A percentile compares a stretch with the other conserved stretches of the same genome.
Conservation (phyloP, 2,113 vertebrate genomes). For the Microcebus griseorufus region DNA sequence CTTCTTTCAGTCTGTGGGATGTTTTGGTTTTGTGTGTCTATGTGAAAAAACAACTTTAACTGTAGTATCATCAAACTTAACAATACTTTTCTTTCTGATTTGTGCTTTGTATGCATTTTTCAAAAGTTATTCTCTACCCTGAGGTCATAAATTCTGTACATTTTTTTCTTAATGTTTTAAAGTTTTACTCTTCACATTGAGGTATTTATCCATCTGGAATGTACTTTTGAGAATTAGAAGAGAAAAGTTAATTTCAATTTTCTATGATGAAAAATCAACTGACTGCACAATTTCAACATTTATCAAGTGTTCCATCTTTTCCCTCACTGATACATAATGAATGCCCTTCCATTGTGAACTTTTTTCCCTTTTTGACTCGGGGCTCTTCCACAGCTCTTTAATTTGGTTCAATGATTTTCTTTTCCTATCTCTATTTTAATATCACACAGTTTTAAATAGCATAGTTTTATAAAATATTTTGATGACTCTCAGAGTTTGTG, state of each 20-base stretch:
- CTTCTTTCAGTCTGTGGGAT: neutral
- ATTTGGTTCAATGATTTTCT: neutral
- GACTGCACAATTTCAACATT: neutral
- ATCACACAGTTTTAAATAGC: neutral
- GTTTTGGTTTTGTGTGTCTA: neutral
- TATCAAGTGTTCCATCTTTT: neutral
- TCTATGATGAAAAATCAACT: neutral
- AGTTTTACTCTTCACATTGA: neutral
- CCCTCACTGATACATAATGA: neutral
- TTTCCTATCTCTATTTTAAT: neutral
- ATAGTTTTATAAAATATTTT: conserved; percentile 32
- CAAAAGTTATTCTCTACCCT: neutral
- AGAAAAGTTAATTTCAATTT: neutral
- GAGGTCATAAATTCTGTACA: neutral
- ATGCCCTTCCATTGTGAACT: neutral
- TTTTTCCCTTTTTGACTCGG: neutral
- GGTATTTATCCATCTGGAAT: neutral
- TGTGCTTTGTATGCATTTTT: neutral
- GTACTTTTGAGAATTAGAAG: neutral
- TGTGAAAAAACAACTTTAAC: neutral
- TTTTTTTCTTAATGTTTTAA: neutral
- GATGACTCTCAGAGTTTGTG: neutral
- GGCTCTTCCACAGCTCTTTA: neutral
- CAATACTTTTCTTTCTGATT: neutral
- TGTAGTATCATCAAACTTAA: neutral